Conservation (phyloP, 2,797 vertebrate genomes). For the Tamandua tetradactyla region DNA sequence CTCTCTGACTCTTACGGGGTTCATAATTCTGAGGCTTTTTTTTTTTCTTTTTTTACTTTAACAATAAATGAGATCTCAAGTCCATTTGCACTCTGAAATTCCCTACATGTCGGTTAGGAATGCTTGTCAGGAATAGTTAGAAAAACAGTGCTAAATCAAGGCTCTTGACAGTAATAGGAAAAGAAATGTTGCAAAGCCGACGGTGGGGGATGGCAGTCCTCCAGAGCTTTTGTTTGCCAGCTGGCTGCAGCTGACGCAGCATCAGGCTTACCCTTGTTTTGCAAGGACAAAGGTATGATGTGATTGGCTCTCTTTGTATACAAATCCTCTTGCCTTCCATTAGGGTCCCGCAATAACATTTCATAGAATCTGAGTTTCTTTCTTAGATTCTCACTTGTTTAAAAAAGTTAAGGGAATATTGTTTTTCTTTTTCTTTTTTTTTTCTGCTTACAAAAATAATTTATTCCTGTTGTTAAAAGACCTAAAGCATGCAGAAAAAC, state of each 20-base stretch:
- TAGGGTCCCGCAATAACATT: background rate
- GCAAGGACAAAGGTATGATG: background rate
- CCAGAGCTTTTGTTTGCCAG: background rate
- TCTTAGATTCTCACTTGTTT: background rate
- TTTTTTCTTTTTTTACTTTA: background rate
- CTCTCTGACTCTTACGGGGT: background rate
- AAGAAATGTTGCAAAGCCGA: background rate
- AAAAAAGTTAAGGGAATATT: background rate
- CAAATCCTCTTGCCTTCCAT: background rate
- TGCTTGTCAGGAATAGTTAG: background rate
- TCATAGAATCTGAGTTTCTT: background rate
- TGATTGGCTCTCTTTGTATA: background rate
- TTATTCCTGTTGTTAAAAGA: conserved; percentile 24
- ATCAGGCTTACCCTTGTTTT: background rate
- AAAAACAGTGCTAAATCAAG: background rate
- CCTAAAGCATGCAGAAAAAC: background rate
- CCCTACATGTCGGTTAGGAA: background rate
- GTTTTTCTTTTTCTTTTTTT: background rate
- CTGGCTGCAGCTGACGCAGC: background rate
- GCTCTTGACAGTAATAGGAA: background rate
- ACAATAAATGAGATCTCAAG: background rate
- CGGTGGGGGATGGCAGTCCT: background rate
- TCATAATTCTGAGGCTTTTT: background rate
- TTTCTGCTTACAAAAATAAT: background rate
- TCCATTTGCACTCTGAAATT: background rate